Conservation (phyloP, 1,140 invertebrate genomes). For the Colletes gigas region DNA sequence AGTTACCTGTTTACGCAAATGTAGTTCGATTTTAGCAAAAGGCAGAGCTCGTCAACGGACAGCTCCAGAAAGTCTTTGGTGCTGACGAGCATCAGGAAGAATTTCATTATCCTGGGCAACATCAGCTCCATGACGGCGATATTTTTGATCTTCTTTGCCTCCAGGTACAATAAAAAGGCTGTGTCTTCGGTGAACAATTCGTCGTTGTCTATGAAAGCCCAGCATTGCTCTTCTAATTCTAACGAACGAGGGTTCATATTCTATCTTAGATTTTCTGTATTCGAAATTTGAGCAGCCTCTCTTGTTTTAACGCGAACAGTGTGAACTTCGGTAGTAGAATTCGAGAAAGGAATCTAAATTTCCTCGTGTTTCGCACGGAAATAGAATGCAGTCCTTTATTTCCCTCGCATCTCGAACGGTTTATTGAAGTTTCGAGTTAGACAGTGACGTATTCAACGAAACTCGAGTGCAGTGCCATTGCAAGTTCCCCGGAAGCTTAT, state of each 20-base stretch:
- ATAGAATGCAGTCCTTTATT: slow-evolving; percentile 7
- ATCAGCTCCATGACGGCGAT: slow-evolving; percentile 86
- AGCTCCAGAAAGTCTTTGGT: slow-evolving; percentile 86
- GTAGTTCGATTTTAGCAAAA: slow-evolving; percentile 85
- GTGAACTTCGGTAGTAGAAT: neutral
- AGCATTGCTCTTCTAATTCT: slow-evolving; percentile 88
- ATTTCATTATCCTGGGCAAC: slow-evolving; percentile 87
- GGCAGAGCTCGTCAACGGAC: slow-evolving; percentile 83
- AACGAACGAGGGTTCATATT: neutral
- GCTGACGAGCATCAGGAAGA: slow-evolving; percentile 87
- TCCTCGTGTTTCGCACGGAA: neutral
- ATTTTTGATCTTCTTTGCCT: slow-evolving; percentile 82
- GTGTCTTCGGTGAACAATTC: slow-evolving; percentile 86
- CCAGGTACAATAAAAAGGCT: slow-evolving; percentile 85
- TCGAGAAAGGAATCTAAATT: neutral
- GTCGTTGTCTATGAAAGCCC: slow-evolving; percentile 86
- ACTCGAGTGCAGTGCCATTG: slow-evolving; percentile 18
- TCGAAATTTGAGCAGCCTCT: no score
- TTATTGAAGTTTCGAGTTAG: slow-evolving; percentile 47
- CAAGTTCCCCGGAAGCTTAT: slow-evolving; percentile 32
- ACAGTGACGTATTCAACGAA: slow-evolving; percentile 48
- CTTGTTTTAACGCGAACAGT: neutral
- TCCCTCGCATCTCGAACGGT: slow-evolving; percentile 14
- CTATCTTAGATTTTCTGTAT: no score
- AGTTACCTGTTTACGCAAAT: slow-evolving; percentile 87